Evolutionary conservation across 1,140 invertebrate genomes (phyloP).

Genomic region (Saccostrea cuccullata): DNA sequence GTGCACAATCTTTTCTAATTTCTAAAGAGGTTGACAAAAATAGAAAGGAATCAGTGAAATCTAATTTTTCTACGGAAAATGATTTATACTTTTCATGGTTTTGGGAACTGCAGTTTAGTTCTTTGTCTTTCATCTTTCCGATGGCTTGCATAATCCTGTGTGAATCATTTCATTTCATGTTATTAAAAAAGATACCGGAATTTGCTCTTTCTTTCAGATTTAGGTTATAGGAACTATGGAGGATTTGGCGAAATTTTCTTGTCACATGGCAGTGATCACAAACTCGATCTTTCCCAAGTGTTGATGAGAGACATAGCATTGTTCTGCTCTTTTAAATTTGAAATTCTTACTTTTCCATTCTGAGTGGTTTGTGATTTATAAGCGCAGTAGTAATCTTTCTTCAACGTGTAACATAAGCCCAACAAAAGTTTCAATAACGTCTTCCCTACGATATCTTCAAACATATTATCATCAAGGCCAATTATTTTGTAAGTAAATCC

Average conservation of each 20-base stretch:
- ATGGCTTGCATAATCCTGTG: constrained; percentile 47
- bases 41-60: constrained; percentile 52
- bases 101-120: constrained; percentile 42
- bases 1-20: constrained; percentile 43
- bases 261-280: constrained; percentile 54
- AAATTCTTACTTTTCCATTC: no score
- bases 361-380: constrained; percentile 4
- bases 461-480: no score
- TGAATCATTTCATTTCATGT: constrained; percentile 69
- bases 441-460: no score
- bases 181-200: constrained; percentile 77
- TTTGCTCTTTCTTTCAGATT: constrained; percentile 49
- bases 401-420: no score
- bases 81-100: no score
- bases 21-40: constrained; percentile 47
- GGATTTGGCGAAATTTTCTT: constrained; percentile 46
- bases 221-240: constrained; percentile 54
- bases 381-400: neutral
- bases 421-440: no score
- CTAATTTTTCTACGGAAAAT: constrained; percentile 48
- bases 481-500: no score
- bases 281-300: constrained; percentile 21
- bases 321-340: neutral
- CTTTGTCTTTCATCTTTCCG: constrained; percentile 46
- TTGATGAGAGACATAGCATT: constrained; percentile 49